Evolutionary conservation across 2,797 vertebrate species (phyloP), one percentile per base, ranked within the genome.

Genomic region (Thunnus albacares): DNA sequence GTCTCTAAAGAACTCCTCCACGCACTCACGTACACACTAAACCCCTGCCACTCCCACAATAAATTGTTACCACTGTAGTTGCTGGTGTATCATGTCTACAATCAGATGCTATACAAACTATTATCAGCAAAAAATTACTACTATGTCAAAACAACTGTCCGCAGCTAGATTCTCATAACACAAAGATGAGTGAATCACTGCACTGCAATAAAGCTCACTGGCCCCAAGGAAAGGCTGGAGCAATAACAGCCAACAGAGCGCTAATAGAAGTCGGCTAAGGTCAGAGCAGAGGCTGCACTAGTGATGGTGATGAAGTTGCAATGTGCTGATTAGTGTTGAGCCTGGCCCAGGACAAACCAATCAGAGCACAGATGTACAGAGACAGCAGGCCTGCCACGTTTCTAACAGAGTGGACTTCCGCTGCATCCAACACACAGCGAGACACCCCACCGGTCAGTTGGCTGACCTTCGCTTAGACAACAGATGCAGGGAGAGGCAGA

Each of bases 401-500:
- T 64, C 92, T 87, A 68, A 80, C 91, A 53, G 91, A 69, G 91
- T 30, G 81, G 85, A 93, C 92, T 92, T 94, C 93, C 93, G 87
- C 88, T 77, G 82, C 84, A 67, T 87, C 87, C 72, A 89, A 75
- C 87, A 82, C 89, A 83, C 77, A 81, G 65, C 0, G 77, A 86
- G 90, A 81, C 84, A 33, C 90, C 91, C 91, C 80, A 68, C 78
- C 81, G 80, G 91, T 83, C 93, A 81, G 45, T 93, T 94, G 95
- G 96, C 95, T 95, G 93, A 96, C 96, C 96, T 96, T 93, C 94
- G 89, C 90, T 85, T 75, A 73, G 92, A 88, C 93, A 96, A 93
- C 94, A 96, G 96, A 96, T 96, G 95, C 93, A 93, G 94, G 85
- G 94, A 92, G 94, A 91, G 89, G 91, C 87, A 89, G 78, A 82